Base-by-base conservation (phyloP, 2,797 vertebrate species). In the Microctenopoma stevenorrisi region DNA sequence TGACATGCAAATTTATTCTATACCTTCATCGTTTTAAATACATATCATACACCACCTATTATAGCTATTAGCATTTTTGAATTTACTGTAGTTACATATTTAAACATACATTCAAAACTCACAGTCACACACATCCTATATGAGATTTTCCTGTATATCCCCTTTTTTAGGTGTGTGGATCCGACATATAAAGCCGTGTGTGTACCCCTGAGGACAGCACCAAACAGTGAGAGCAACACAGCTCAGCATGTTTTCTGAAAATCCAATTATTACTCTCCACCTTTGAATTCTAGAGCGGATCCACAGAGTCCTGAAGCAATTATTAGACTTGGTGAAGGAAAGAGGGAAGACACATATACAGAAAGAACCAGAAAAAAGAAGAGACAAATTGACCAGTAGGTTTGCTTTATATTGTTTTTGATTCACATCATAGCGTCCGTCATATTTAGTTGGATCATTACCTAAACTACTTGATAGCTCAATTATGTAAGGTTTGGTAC, bases 221-320 rank as follows among this genome's bases (percentile, higher is more conserved):
- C 84, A 89, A 91, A 94, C 92, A 94, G 91, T 86, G 85, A 93
- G 86, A 93, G 92, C 83, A 93, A 92, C 94, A 93, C 88, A 94
- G 91, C 95, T 96, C 95, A 95, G 94, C 94, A 94, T 95, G 94
- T 95, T 95, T 95, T 90, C 93, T 88, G 91, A 91, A 95, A 95
- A 95, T 95, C 94, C 94, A 95, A 94, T 95, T 95, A 95, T 94
- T 94, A 92, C 92, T 94, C 91, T 89, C 88, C 93, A 93, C 94
- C 92, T 93, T 95, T 95, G 92, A 95, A 95, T 96, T 93, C 92
- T 94, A 91, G 93, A 94, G 88, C 91, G 87, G 90, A 94, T 95
- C 93, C 89, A 86, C 91, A 91, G 92, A 94, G 91, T 94, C 93
- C 94, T 96, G 93, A 95, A 95, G 95, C 94, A 94, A 94, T 95